Base-by-base conservation (phyloP, 2,797 vertebrate species). In the Menidia menidia region DNA sequence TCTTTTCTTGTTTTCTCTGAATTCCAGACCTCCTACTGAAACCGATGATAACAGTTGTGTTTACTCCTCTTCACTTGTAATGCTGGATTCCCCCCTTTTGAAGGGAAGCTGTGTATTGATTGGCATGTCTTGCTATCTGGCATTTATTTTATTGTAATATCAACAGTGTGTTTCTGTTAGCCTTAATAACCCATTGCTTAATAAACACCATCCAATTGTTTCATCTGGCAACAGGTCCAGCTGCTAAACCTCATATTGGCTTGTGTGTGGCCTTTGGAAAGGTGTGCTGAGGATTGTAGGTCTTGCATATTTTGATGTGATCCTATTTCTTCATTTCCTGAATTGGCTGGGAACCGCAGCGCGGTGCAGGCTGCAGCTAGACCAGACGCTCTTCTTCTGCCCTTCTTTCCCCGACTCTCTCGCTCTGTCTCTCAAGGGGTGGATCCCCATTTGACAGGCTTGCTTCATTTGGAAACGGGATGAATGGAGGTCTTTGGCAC, bases 241-340 rank as follows among this genome's bases (percentile, higher is more conserved):
- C 82, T 77, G 51, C 25, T 72, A 70, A 83, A 77, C 57, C 79
- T 81, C 57, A 66, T n/a, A 58, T 35, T 78, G 85, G 84, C 71
- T 74, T 62, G 82, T 82, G 85, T 80, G 60, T 58, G 75, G 82
- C 69, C 80, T 87, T 87, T 84, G 84, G 73, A 86, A 88, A 93
- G 89, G 90, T 92, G 91, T 86, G 80, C 74, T 73, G 11, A 8
- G 71, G 86, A 90, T 90, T 86, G 87, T 87, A 83, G 82, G 74
- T 77, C 73, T 86, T 77, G 82, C 88, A 94, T 92, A 89, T 89
- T 94, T 91, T 87, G 82, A 89, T 92, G 88, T 93, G 93, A 94
- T 94, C 93, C 88, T 84, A 92, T 95, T 93, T 94, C 92, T 93
- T 93, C 83, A 94, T 95, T 93, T 93, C 92, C 92, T 92, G 86